These are phyloP conservation scores for Drosophila bocki DNA, from an alignment of 1,140 invertebrate species.

Conservation along the genomic window DNA sequence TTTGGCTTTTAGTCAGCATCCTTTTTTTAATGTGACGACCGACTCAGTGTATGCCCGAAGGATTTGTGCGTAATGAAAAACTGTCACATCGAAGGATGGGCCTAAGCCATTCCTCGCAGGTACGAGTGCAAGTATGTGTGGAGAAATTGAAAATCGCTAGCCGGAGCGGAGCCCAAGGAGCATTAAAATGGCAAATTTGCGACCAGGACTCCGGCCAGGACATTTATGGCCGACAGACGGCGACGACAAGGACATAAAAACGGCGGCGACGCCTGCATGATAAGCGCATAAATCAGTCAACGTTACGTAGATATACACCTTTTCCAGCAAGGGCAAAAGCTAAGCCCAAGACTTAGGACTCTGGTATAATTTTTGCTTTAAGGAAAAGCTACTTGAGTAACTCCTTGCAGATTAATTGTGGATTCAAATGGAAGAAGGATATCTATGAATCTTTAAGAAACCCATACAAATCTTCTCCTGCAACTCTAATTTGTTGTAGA, in stretches of 20 bases:
- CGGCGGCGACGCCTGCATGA: conserved; percentile 73
- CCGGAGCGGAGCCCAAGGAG: conserved; percentile 25
- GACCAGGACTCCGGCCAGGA: conserved; percentile 68
- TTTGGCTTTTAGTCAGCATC: conserved; percentile 48
- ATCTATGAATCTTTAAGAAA: not conserved
- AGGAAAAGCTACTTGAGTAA: not conserved
- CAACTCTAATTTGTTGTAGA: not conserved
- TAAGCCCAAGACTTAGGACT: not conserved
- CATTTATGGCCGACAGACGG: conserved; percentile 76
- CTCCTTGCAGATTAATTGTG: conserved; percentile 3
- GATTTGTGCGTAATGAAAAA: conserved; percentile 84
- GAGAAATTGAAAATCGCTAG: conserved; percentile 74
- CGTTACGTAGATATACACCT: conserved; percentile 7
- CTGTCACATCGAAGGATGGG: conserved; percentile 53
- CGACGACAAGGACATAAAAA: conserved; percentile 70
- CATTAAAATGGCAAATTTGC: conserved; percentile 83
- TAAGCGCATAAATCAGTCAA: conserved; percentile 78
- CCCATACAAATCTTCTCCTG: not conserved
- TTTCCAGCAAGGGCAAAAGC: not conserved
- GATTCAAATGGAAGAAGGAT: not conserved
- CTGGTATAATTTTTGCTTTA: not conserved
- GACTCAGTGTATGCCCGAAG: conserved; percentile 66
- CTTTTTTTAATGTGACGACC: conserved; percentile 43
- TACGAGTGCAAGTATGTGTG: conserved; percentile 29
- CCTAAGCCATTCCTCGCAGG: conserved; percentile 62